Evolutionary conservation across 2,797 vertebrate genomes (phyloP), one percentile per base, ranked within the genome.

Genomic region (Anniella stebbinsi): DNA sequence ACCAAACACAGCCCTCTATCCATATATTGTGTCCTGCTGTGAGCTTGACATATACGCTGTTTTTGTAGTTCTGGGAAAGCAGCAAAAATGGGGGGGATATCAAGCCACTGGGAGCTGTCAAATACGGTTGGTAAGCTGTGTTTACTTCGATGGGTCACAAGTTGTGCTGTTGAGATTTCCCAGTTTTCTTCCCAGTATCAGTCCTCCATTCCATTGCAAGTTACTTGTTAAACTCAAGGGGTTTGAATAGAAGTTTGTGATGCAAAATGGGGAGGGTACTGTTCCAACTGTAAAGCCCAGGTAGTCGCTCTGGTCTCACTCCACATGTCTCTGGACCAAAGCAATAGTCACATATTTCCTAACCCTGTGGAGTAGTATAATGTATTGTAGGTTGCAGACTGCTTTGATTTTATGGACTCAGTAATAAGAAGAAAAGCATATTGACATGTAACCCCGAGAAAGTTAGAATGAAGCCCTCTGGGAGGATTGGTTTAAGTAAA

Each of bases 341-440:
- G 45, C 28, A 76, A 4, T 33, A 51, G 33, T 36, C 21, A 48
- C 18, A 5, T 7, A 69, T 57, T 90, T 90, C 13, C 63, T 45
- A 45, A 77, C 1, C 51, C 48, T 45, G 8, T 75, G 67, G 28
- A 66, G 15, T 73, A 70, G 48, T 73, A 28, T 18, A 1, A 17
- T 66, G 4, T 86, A 8, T 78, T 91, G 15, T 36, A 2, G 87
- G 84, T 36, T 80, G 82, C 66, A 60, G 88, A 60, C 38, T 28
- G 12, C 2, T 90, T 76, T 90, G 73, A 67, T 86, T 93, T 91
- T 0, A 23, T 90, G 45, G 81, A 84, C 80, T 82, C 28, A 77
- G 89, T 88, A 33, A 36, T 3, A 36, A 80, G 41, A 13, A 38
- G 2, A 60, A 82, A 88, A 30, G 51, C 33, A 75, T 67, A 90